phyloP scores from a whole-genome alignment of 2,113 vertebrate species.

The Chaetodon auriga region DNA sequence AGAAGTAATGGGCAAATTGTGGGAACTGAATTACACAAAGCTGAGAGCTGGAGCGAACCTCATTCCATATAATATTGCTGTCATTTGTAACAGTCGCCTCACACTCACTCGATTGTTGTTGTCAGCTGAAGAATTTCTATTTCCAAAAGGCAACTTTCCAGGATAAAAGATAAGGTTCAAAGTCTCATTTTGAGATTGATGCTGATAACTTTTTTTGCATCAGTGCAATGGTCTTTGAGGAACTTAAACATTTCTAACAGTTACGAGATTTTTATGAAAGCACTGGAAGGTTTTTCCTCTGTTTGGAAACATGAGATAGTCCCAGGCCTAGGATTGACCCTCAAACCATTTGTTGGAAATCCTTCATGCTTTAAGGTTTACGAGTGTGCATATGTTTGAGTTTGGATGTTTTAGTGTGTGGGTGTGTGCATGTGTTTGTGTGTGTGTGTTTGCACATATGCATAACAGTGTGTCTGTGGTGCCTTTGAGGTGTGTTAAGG shows the following conservation, averaged over 20 bases:
- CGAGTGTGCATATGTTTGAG: constrained; percentile 65
- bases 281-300: constrained; percentile 41
- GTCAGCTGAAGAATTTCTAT: constrained; percentile 31
- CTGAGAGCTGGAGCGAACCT: constrained; percentile 33
- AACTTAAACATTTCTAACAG: constrained; percentile 32
- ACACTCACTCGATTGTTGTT: constrained; percentile 31
- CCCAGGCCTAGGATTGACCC: constrained; percentile 55
- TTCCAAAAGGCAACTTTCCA: constrained; percentile 41
- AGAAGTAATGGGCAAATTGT: constrained; percentile 59
- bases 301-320: constrained; percentile 66
- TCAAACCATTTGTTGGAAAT: constrained; percentile 70
- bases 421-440: constrained; percentile 15
- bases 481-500: constrained; percentile 80
- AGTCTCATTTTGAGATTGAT: constrained; percentile 33
- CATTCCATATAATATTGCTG: constrained; percentile 52
- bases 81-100: constrained; percentile 55
- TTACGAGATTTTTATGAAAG: constrained; percentile 48
- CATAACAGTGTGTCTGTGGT: constrained; percentile 64
- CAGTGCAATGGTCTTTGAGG: constrained; percentile 11
- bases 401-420: constrained; percentile 64
- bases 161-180: constrained; percentile 35
- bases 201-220: constrained; percentile 32
- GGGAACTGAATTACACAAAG: constrained; percentile 53
- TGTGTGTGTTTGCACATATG: constrained; percentile 31
- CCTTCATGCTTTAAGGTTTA: constrained; percentile 70